A percentile compares a stretch with the other conserved stretches of the same genome.
Evolutionary conservation across 1,140 invertebrate species (phyloP).

Genomic region (Aphaenogaster ashmeadi): DNA sequence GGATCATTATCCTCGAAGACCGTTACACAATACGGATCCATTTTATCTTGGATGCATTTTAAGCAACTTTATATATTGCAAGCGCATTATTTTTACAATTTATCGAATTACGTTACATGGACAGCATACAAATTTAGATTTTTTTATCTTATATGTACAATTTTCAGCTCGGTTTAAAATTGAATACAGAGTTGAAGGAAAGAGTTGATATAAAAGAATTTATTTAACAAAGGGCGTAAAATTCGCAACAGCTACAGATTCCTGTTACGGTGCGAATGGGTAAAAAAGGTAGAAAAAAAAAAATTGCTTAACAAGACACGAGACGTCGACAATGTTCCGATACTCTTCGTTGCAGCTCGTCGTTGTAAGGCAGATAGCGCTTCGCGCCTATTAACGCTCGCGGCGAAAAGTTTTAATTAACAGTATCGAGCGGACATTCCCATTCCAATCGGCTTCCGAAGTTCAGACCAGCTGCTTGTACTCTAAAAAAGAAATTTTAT

Average conservation of each 20-base stretch:
- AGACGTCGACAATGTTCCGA: slow-evolving; percentile 63
- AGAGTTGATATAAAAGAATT: slow-evolving; percentile 14
- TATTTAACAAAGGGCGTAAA: slow-evolving; percentile 19
- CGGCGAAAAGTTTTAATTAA: slow-evolving; percentile 72
- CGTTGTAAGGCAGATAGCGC: slow-evolving; percentile 22
- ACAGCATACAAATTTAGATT: background rate
- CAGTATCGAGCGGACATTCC: slow-evolving; percentile 53
- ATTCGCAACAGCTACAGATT: slow-evolving; percentile 25
- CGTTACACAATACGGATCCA: too few relatives aligned
- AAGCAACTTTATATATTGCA: background rate
- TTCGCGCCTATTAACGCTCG: slow-evolving; percentile 54
- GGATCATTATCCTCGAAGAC: background rate
- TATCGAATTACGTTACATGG: background rate
- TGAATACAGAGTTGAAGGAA: background rate
- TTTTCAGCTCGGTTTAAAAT: slow-evolving; percentile 3
- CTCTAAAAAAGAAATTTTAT: slow-evolving; percentile 55
- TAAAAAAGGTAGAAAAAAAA: slow-evolving; percentile 43
- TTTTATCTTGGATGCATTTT: background rate
- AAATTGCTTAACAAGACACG: slow-evolving; percentile 66
- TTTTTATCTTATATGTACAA: background rate
- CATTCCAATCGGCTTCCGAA: background rate
- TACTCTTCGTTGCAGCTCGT: slow-evolving; percentile 62
- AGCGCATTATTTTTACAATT: background rate
- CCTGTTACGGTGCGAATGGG: slow-evolving; percentile 33
- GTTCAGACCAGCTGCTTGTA: background rate